Percentiles rank a stretch among this genome's conserved stretches.
These are phyloP conservation scores for Tetanocera ferruginea DNA, from an alignment of 2,888 invertebrate genomes.

Conservation along the genomic window DNA sequence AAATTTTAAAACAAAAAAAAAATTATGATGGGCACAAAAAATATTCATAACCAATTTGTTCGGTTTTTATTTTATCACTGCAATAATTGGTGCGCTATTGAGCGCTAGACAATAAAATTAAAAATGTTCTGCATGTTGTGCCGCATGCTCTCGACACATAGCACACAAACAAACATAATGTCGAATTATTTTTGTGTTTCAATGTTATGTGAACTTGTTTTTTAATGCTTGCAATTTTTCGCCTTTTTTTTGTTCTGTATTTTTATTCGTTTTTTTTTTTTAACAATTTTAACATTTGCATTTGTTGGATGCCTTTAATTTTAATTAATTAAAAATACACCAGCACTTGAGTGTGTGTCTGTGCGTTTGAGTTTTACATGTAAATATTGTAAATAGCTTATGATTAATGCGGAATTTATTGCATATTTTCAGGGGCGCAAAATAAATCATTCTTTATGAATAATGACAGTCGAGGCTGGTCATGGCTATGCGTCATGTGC, in stretches of 20 bases:
- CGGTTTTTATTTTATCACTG: no score
- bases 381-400: not conserved
- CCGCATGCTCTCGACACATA: not conserved
- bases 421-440: not conserved
- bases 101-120: no score
- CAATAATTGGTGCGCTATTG: no score
- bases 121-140: no score
- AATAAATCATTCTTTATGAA: conserved; percentile 16
- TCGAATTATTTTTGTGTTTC: no score
- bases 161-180: no score
- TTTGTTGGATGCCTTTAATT: not conserved
- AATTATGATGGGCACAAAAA: conserved; percentile 45
- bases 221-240: conserved; percentile 39
- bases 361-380: no score
- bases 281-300: not conserved
- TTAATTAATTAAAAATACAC: conserved; percentile 3
- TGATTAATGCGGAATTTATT: conserved; percentile 10
- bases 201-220: not conserved
- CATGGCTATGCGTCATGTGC: no score
- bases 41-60: conserved; percentile 30
- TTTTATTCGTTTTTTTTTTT: not conserved
- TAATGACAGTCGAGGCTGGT: conserved; percentile 1
- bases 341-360: not conserved
- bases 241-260: conserved; percentile 37
- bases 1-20: not conserved